phyloP scores from a whole-genome alignment of 2,797 vertebrate species.

The Podarcis siculus region DNA sequence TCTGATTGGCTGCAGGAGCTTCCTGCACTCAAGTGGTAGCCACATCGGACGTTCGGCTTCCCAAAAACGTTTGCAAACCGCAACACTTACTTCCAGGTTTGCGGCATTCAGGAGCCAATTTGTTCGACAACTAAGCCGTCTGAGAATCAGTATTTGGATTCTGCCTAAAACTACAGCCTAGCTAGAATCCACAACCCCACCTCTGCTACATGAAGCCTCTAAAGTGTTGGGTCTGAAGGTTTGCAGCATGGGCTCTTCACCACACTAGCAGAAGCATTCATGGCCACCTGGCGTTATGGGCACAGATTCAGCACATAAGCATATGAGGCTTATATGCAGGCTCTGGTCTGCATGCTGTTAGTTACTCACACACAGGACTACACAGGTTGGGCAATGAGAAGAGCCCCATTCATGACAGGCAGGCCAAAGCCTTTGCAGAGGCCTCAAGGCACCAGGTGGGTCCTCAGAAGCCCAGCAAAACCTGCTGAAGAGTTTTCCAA shows the following conservation, averaged over 20 bases:
- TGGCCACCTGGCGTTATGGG: neutral
- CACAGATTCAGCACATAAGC: neutral
- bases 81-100: no score
- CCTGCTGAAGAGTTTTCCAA: neutral
- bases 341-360: neutral
- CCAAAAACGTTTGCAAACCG: no score
- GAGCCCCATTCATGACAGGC: neutral
- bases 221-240: neutral
- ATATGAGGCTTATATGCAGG: no score
- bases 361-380: neutral
- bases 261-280: neutral
- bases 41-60: no score
- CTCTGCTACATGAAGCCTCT: neutral
- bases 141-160: neutral
- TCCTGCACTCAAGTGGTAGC: no score
- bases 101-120: no score
- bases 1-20: no score
- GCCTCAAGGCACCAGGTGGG: neutral
- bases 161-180: neutral
- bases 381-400: neutral
- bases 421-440: neutral
- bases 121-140: no score
- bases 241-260: neutral
- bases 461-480: neutral
- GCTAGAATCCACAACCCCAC: neutral